These are phyloP conservation scores for Ptyas mucosa DNA, from an alignment of 2,113 vertebrate species.

Conservation along the genomic window DNA sequence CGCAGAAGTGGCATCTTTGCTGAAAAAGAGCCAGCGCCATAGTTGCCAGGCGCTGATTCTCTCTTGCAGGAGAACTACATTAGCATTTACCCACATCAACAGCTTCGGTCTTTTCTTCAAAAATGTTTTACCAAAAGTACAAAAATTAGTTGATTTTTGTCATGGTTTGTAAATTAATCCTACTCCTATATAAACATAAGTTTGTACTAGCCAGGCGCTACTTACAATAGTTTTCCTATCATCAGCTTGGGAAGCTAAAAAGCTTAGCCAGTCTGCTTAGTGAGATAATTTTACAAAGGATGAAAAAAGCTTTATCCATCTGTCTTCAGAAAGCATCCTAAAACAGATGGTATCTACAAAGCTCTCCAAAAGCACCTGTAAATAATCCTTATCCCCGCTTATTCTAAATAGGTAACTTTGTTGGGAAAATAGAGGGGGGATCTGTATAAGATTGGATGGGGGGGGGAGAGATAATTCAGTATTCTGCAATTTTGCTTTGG, in stretches of 20 bases:
- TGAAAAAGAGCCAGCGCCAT: slow-evolving; percentile 59
- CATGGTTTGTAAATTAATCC: slow-evolving; percentile 54
- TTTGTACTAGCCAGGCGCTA: slow-evolving; percentile 12
- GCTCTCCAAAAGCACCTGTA: not conserved
- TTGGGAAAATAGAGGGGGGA: not conserved
- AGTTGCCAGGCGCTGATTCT: slow-evolving; percentile 46
- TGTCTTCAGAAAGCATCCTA: not conserved
- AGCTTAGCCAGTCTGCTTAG: not conserved
- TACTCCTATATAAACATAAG: slow-evolving; percentile 19
- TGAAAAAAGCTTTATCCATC: not conserved
- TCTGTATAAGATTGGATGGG: not conserved
- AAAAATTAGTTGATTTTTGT: slow-evolving; percentile 35
- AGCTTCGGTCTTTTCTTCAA: slow-evolving; percentile 51
- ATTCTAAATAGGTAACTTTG: not conserved
- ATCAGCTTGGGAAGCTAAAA: not conserved
- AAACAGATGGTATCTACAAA: not conserved
- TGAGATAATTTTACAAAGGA: not conserved
- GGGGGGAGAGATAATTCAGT: not conserved
- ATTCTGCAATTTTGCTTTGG: not conserved
- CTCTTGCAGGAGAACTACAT: slow-evolving; percentile 54
- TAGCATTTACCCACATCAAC: slow-evolving; percentile 57
- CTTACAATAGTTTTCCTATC: not conserved
- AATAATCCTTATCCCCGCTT: not conserved
- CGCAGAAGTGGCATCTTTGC: slow-evolving; percentile 78
- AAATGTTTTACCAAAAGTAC: slow-evolving; percentile 54